Evolutionary conservation across 2,113 vertebrate genomes (phyloP).

Genomic region (Corythornis madagascariensis): DNA sequence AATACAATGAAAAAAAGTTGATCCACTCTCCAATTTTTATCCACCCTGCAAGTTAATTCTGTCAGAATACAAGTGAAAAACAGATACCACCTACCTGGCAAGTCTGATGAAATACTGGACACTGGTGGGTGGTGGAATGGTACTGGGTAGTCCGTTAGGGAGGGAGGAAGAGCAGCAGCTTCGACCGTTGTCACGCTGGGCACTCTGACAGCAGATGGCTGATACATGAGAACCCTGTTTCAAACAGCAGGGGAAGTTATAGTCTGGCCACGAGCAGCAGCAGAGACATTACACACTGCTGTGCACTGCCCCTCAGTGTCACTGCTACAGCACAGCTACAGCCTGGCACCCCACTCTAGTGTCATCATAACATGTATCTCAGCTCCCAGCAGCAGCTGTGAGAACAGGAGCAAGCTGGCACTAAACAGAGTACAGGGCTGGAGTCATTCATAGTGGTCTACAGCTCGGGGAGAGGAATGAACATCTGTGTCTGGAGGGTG

Average conservation of each 20-base stretch:
- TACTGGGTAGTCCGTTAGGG: slow-evolving; percentile 89
- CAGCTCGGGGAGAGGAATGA: neutral
- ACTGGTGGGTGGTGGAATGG: slow-evolving; percentile 91
- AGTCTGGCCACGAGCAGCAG: slow-evolving; percentile 37
- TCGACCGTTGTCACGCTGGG: slow-evolving; percentile 86
- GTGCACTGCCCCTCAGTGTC: neutral
- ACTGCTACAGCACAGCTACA: neutral
- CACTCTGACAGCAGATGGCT: slow-evolving; percentile 86
- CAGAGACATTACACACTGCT: neutral
- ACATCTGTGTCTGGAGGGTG: neutral
- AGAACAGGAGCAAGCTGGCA: slow-evolving; percentile 4
- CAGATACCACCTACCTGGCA: slow-evolving; percentile 85
- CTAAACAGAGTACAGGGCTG: slow-evolving; percentile 29
- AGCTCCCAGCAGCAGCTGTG: slow-evolving; percentile 49
- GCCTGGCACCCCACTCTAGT: slow-evolving; percentile 5
- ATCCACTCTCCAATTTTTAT: neutral
- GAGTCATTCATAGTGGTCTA: neutral
- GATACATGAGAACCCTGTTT: slow-evolving; percentile 91
- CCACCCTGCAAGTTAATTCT: neutral
- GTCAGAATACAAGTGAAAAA: neutral
- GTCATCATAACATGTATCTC: neutral
- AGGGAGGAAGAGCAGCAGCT: slow-evolving; percentile 84
- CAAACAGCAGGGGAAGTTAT: slow-evolving; percentile 64
- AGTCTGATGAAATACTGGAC: slow-evolving; percentile 88
- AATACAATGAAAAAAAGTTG: neutral